Conservation (phyloP, 2,888 invertebrate genomes). For the Drosophila conformis region DNA sequence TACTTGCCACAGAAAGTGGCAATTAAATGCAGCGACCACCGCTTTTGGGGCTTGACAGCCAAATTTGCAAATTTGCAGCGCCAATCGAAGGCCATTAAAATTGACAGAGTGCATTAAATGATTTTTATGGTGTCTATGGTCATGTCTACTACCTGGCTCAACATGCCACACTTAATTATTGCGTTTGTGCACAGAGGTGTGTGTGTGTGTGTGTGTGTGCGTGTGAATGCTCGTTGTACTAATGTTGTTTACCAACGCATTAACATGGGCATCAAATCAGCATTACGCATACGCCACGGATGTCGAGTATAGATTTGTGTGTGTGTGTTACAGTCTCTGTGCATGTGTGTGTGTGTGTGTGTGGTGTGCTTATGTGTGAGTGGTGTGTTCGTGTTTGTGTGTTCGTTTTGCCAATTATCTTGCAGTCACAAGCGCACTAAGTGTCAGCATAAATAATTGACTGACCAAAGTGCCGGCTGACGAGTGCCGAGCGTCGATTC, state of each 20-base stretch:
- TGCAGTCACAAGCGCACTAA: slow-evolving; percentile 68
- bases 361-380: slow-evolving; percentile 13
- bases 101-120: slow-evolving; percentile 58
- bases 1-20: slow-evolving; percentile 35
- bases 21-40: slow-evolving; percentile 65
- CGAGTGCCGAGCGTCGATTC: slow-evolving; percentile 50
- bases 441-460: slow-evolving; percentile 80
- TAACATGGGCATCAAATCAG: slow-evolving; percentile 58
- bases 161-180: slow-evolving; percentile 27
- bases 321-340: slow-evolving; percentile 8
- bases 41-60: slow-evolving; percentile 60
- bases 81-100: slow-evolving; percentile 68
- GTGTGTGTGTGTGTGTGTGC: slow-evolving; percentile 9
- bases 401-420: slow-evolving; percentile 69
- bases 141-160: slow-evolving; percentile 28
- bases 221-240: slow-evolving; percentile 36
- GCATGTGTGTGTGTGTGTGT: not conserved
- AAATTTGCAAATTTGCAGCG: slow-evolving; percentile 72
- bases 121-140: slow-evolving; percentile 46
- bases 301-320: slow-evolving; percentile 12
- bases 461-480: slow-evolving; percentile 64
- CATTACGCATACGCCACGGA: slow-evolving; percentile 76
- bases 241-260: slow-evolving; percentile 78
- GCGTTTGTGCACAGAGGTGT: slow-evolving; percentile 5
- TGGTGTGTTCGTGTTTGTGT: slow-evolving; percentile 16